Evolutionary conservation across 2,888 invertebrate genomes (phyloP), one percentile per base, ranked within the genome.

Genomic region (Drosophila flavopinicola): DNA sequence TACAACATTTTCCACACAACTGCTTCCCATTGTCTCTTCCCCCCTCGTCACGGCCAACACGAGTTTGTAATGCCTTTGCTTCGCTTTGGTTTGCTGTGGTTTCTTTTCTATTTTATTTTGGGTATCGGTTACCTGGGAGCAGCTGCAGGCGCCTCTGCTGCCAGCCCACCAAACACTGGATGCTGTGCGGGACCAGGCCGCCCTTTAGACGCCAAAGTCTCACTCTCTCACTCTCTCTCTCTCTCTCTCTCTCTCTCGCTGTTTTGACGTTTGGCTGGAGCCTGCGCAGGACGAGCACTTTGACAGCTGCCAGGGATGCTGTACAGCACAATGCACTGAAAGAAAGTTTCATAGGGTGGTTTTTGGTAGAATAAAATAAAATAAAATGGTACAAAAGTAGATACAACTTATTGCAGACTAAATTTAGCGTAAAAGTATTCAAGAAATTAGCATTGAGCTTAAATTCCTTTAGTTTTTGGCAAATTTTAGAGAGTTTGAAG

Each of bases 301-400:
- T 65, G 67, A 76, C 67, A 74, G 69, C 13, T 61, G 58, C 58
- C 86, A 82, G 80, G 80, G 80, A 84, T 79, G 79, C 85, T 83
- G 66, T 38, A 9, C 1, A 3, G 17, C 1, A 0, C 11, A n/a
- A 1, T 60, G 20, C 66, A 71, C 61, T 27, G 57, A 0, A 10
- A 42, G 7, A 53, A 71, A 59, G 10, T 38, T 3, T 1, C 4
- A 6, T 6, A 0, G 5, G 3, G 1, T 30, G 1, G 0, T 20
- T 44, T 1, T 2, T 2, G 17, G 10, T 20, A 1, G n/a, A n/a
- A n/a, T n/a, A n/a, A n/a, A n/a, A n/a, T n/a, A n/a, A n/a, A n/a
- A n/a, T n/a, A n/a, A n/a, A n/a, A n/a, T n/a, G n/a, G n/a, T n/a
- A n/a, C n/a, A n/a, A n/a, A n/a, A n/a, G n/a, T n/a, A n/a, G n/a